Conservation (phyloP, 2,888 invertebrate genomes). For the Epistrophe eligans region DNA sequence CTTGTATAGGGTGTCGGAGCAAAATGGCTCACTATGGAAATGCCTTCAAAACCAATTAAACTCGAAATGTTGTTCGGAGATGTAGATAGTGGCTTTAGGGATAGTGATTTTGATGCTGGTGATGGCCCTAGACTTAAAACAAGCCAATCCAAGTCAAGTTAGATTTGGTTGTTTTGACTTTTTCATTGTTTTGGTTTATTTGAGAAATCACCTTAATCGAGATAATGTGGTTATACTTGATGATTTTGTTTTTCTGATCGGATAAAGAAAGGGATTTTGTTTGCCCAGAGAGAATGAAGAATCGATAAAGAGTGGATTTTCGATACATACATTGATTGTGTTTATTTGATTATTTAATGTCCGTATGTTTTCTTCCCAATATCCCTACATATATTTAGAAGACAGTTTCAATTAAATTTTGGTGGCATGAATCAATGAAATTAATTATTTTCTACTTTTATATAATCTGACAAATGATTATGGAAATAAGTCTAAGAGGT, state of each 20-base stretch:
- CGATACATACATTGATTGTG: no score
- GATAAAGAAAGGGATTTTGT: neutral
- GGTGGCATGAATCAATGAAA: no score
- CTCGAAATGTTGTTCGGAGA: slow-evolving; percentile 44
- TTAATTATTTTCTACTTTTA: no score
- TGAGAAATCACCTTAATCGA: neutral
- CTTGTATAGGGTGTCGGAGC: neutral
- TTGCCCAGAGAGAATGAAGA: neutral
- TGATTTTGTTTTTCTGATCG: neutral
- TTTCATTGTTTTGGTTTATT: slow-evolving; percentile 16
- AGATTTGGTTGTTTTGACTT: neutral
- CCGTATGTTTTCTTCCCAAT: no score
- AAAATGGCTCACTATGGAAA: slow-evolving; percentile 55
- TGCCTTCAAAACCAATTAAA: slow-evolving; percentile 66
- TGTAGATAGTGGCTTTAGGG: neutral
- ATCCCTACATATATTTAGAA: no score
- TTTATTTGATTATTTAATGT: no score
- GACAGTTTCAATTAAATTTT: no score
- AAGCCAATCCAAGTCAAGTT: slow-evolving; percentile 15
- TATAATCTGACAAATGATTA: no score
- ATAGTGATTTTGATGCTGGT: neutral
- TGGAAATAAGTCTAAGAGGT: no score
- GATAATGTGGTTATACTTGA: neutral
- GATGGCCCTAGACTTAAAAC: neutral
- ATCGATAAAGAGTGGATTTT: no score